Evolutionary conservation across 1,140 invertebrate genomes (phyloP).

Genomic region (Drepana arcuata): DNA sequence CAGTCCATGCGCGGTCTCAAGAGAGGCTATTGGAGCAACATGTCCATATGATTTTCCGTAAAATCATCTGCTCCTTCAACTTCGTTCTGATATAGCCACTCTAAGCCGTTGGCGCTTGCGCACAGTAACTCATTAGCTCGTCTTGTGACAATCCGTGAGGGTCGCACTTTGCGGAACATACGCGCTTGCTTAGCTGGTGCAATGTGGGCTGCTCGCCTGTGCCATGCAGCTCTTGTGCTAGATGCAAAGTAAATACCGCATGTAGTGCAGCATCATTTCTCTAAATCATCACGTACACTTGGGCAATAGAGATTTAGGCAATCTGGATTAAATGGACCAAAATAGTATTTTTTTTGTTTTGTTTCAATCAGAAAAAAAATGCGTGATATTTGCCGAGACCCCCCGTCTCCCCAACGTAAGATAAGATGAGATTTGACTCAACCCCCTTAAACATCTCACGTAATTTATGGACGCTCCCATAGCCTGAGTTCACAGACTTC

Average conservation of each 20-base stretch:
- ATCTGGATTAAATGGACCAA: no score
- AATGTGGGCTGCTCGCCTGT: conserved; percentile 1
- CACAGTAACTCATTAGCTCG: conserved; percentile 1
- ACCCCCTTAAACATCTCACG: no score
- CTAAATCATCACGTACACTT: conserved; percentile 1
- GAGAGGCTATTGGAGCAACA: conserved; percentile 13
- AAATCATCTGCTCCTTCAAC: conserved; percentile 13
- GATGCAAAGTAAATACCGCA: conserved; percentile 1
- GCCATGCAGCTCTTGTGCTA: conserved; percentile 1
- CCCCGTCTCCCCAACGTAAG: no score
- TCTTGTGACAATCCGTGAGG: conserved; percentile 1
- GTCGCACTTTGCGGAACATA: conserved; percentile 1
- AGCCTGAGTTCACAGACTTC: no score
- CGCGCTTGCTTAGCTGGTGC: conserved; percentile 1
- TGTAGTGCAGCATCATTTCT: conserved; percentile 1
- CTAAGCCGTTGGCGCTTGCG: conserved; percentile 6
- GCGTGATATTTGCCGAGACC: no score
- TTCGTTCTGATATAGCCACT: conserved; percentile 8
- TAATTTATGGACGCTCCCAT: no score
- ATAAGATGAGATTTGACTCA: no score
- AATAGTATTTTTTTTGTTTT: no score
- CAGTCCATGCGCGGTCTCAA: conserved; percentile 14
- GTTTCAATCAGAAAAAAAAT: no score
- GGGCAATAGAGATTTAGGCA: conserved; percentile 1
- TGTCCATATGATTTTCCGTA: conserved; percentile 13